These are phyloP conservation scores for Oligia fasciuncula DNA, from an alignment of 2,888 invertebrate species.

Conservation along the genomic window DNA sequence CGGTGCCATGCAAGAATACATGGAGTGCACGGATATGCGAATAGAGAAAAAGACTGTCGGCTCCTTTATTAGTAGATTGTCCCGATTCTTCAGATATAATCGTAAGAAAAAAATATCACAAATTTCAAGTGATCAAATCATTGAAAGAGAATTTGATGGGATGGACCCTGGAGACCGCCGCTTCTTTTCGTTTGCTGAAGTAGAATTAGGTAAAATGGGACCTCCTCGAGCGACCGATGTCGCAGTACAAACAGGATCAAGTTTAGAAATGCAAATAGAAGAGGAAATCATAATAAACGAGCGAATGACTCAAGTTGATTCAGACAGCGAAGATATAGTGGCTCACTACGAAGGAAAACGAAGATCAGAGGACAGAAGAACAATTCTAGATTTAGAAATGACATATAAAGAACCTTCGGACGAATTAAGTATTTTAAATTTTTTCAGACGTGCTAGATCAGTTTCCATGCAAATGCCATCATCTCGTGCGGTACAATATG, in stretches of 20 bases:
- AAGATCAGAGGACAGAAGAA: constrained; percentile 4
- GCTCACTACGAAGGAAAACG: constrained; percentile 25
- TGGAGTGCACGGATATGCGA: constrained; percentile 41
- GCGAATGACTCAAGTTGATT: constrained; percentile 2
- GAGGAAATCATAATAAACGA: background rate
- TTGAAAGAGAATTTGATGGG: constrained; percentile 29
- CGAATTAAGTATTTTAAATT: constrained; percentile 77
- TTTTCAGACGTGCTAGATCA: constrained; percentile 70
- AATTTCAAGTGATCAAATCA: constrained; percentile 23
- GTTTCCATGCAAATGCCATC: constrained; percentile 49
- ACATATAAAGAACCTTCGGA: constrained; percentile 52
- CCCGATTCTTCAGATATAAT: constrained; percentile 61
- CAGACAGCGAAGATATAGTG: constrained; percentile 29
- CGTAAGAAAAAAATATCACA: constrained; percentile 39
- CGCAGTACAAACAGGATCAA: constrained; percentile 81
- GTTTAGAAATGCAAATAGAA: constrained; percentile 72
- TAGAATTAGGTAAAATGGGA: constrained; percentile 76
- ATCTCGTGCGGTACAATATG: background rate
- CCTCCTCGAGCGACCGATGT: constrained; percentile 61
- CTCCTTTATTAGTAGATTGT: constrained; percentile 47
- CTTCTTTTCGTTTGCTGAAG: constrained; percentile 76
- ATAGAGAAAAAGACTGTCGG: constrained; percentile 38
- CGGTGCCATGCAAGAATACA: constrained; percentile 67
- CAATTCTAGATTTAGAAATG: constrained; percentile 23
- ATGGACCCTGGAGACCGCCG: constrained; percentile 46